phyloP scores from a whole-genome alignment of 1,140 invertebrate genomes.

The Lutraria rhynchaena region DNA sequence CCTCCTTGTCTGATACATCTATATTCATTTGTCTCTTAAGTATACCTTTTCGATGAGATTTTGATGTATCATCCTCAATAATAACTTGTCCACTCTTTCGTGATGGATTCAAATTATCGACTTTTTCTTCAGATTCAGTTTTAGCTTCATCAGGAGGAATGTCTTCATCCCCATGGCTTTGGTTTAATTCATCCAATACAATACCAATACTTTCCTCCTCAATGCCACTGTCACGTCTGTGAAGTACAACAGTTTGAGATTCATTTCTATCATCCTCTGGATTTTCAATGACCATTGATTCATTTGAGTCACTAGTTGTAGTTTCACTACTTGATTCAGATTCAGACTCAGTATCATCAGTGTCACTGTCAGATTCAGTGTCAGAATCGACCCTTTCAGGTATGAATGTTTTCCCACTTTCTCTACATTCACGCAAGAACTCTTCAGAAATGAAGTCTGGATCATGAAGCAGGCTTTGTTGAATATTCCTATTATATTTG shows the following conservation, averaged over 20 bases:
- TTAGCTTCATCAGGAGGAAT: no score
- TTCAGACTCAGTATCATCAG: neutral
- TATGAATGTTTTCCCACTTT: slow-evolving; percentile 5
- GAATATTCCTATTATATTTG: slow-evolving; percentile 22
- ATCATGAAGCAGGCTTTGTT: slow-evolving; percentile 15
- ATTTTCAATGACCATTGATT: neutral
- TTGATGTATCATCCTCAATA: no score
- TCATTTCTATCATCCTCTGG: neutral
- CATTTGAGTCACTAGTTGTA: neutral
- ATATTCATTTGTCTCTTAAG: no score
- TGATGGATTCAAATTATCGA: no score
- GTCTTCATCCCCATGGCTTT: neutral
- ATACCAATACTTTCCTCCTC: slow-evolving; percentile 13
- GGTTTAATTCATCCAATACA: neutral
- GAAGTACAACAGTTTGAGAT: neutral
- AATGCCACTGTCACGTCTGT: slow-evolving; percentile 13
- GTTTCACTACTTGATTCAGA: neutral
- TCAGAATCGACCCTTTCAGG: slow-evolving; percentile 1
- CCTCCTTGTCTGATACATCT: no score
- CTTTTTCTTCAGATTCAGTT: no score
- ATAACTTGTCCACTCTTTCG: no score
- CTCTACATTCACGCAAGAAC: slow-evolving; percentile 6
- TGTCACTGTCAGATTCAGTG: neutral
- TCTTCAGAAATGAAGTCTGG: slow-evolving; percentile 12
- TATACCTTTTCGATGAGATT: no score